These are phyloP conservation scores for Oxyscelio sp. DNA, from an alignment of 2,888 invertebrate species.

Conservation along the genomic window DNA sequence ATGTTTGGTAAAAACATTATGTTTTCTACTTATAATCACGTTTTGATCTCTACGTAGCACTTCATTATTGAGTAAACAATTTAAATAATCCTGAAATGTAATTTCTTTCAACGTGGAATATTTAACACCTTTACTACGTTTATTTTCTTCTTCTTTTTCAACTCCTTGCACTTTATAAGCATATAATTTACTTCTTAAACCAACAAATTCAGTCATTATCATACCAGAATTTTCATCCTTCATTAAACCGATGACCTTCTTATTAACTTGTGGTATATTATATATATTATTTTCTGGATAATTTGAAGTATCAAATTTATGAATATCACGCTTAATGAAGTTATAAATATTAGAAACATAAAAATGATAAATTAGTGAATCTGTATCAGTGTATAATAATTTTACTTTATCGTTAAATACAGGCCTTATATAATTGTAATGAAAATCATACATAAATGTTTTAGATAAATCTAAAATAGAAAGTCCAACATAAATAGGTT, in stretches of 20 bases:
- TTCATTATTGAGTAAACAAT: conserved; percentile 16
- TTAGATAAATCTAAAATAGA: conserved; percentile 36
- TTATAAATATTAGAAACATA: too few species aligned
- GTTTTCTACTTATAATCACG: conserved; percentile 8
- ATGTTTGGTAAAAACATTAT: too few species aligned
- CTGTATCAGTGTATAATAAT: too few species aligned
- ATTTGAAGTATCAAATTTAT: too few species aligned
- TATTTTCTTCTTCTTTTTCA: conserved; percentile 50
- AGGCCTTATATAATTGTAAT: too few species aligned
- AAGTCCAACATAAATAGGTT: conserved; percentile 66
- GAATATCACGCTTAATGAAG: conserved; percentile 9
- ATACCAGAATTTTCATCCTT: too few species aligned
- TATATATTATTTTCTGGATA: background rate
- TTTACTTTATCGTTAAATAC: background rate
- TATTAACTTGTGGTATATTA: too few species aligned
- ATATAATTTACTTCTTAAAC: too few species aligned
- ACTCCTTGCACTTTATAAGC: too few species aligned
- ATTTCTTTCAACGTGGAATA: background rate
- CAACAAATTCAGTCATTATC: too few species aligned
- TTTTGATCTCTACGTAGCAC: background rate
- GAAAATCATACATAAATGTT: too few species aligned
- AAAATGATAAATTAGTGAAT: conserved; percentile 1
- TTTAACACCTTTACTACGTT: conserved; percentile 77
- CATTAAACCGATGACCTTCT: too few species aligned
- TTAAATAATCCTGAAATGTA: conserved; percentile 57